phyloP scores from a whole-genome alignment of 2,113 vertebrate species.

The Herpetotheres cachinnans region DNA sequence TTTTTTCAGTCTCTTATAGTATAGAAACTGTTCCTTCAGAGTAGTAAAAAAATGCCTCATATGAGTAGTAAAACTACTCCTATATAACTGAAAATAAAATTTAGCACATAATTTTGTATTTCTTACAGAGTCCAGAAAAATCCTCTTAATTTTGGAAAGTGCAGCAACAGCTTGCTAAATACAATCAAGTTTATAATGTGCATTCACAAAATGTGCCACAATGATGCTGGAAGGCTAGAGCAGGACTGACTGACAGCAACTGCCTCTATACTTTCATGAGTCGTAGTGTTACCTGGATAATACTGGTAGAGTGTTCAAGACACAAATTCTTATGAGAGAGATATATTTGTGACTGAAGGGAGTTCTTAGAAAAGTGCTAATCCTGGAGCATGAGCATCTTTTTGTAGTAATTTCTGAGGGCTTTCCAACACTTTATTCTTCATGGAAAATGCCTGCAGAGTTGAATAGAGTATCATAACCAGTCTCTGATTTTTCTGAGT shows the following conservation, averaged over 20 bases:
- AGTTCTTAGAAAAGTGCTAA: not conserved
- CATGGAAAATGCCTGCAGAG: not conserved
- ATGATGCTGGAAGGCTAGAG: not conserved
- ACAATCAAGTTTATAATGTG: not conserved
- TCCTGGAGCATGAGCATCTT: not conserved
- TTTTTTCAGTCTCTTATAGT: not conserved
- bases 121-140: not conserved
- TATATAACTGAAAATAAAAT: not conserved
- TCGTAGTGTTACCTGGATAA: not conserved
- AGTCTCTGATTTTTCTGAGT: not conserved
- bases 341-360: not conserved
- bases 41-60: not conserved
- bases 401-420: not conserved
- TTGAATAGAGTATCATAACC: not conserved
- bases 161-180: not conserved
- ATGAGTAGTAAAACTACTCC: not conserved
- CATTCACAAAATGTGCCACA: not conserved
- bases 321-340: not conserved
- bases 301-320: not conserved
- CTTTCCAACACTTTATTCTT: not conserved
- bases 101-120: fast-evolving
- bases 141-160: not conserved
- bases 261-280: not conserved
- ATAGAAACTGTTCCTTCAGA: not conserved
- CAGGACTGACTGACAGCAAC: not conserved